These are phyloP conservation scores for Adelphocoris suturalis DNA, from an alignment of 2,888 invertebrate genomes.

Conservation along the genomic window DNA sequence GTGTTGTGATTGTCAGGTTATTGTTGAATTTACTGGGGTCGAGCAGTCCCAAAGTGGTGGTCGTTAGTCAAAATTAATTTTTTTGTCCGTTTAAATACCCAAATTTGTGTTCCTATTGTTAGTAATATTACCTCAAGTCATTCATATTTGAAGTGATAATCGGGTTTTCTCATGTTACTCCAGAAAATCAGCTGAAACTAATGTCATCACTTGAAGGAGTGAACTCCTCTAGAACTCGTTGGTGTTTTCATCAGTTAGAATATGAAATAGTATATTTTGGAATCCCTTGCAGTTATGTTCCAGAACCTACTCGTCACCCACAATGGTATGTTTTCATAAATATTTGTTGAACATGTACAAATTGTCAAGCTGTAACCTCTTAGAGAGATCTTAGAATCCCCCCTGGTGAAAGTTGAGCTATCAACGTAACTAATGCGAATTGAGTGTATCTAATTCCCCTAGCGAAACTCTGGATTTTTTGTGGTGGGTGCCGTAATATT, in stretches of 20 bases:
- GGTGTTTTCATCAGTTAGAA: background rate
- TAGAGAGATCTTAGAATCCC: background rate
- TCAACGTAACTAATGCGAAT: conserved; percentile 60
- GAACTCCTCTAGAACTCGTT: background rate
- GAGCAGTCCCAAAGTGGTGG: background rate
- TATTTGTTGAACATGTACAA: background rate
- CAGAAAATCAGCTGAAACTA: background rate
- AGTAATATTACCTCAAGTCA: background rate
- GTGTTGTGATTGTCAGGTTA: background rate
- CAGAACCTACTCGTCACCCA: background rate
- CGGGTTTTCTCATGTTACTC: background rate
- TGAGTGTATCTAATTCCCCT: conserved; percentile 55
- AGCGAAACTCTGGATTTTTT: conserved; percentile 55
- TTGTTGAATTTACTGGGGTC: background rate
- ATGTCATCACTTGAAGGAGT: background rate
- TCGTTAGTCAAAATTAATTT: background rate
- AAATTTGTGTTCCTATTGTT: background rate
- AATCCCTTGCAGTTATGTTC: conserved; percentile 29
- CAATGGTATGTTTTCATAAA: conserved; percentile 5
- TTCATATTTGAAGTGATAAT: background rate
- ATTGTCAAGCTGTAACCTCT: background rate
- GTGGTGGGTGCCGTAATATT: conserved; percentile 56
- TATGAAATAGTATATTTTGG: too few relatives aligned
- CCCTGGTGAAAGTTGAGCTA: conserved; percentile 48
- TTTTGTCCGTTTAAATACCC: background rate